A percentile compares a stretch with the other conserved stretches of the same genome.
Conservation (phyloP, 1,140 invertebrate species). For the Arion vulgaris region DNA sequence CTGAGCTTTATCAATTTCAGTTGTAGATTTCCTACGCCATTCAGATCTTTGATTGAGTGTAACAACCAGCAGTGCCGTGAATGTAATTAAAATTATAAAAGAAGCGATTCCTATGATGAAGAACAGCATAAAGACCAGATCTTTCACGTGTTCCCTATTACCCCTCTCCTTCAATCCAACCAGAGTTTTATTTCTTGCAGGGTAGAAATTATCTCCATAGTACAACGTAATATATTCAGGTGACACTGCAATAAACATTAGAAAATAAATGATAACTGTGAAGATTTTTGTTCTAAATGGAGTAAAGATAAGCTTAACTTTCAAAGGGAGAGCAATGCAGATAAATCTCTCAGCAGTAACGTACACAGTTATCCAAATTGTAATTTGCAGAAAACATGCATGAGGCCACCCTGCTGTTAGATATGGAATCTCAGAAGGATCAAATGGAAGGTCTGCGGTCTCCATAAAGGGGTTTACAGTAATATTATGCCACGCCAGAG, state of each 20-base stretch:
- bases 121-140: not conserved
- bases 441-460: not conserved
- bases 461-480: not conserved
- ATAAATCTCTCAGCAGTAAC: not conserved
- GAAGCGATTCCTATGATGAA: not conserved
- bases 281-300: not conserved
- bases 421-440: not conserved
- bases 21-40: not conserved
- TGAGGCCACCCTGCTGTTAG: not conserved
- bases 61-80: not conserved
- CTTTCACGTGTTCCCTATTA: not conserved
- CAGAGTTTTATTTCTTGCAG: not conserved
- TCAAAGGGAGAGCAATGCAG: not conserved
- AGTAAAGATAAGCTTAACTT: not conserved
- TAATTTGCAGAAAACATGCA: not conserved
- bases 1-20: not conserved
- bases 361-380: not conserved
- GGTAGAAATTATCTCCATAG: not conserved
- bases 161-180: not conserved
- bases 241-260: not conserved
- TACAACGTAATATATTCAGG: not conserved
- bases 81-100: not conserved
- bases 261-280: not conserved
- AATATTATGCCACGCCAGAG: not conserved
- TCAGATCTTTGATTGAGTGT: not conserved